These are phyloP conservation scores for Pristionchus entomophagus DNA, from an alignment of 2,888 invertebrate genomes.

Conservation along the genomic window DNA sequence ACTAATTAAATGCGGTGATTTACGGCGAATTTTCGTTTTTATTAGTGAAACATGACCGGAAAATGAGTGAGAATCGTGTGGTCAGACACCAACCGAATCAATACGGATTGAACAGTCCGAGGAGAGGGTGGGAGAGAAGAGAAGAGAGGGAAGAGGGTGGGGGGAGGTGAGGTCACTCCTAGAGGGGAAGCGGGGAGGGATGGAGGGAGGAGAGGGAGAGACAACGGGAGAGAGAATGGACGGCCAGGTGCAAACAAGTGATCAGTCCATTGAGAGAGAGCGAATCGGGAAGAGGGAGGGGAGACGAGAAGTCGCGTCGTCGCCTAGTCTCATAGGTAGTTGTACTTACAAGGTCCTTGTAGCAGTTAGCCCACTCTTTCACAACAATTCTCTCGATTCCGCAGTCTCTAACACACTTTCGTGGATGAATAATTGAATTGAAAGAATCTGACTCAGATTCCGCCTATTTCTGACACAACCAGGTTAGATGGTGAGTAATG, in stretches of 20 bases:
- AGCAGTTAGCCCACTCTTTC: no score
- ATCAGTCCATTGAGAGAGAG: conserved; percentile 47
- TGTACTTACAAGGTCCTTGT: not conserved
- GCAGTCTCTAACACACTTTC: not conserved
- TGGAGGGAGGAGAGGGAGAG: conserved; percentile 20
- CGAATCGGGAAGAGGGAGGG: conserved; percentile 29
- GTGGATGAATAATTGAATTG: not conserved
- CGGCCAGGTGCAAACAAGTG: conserved; percentile 49
- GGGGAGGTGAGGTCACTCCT: conserved; percentile 30
- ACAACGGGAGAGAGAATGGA: conserved; percentile 27
- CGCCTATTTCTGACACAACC: not conserved
- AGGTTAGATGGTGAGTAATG: conserved; percentile 1
- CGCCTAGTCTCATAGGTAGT: not conserved
- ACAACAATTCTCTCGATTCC: no score
- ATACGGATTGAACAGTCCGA: conserved; percentile 48
- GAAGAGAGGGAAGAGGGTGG: conserved; percentile 31
- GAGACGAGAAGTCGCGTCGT: not conserved
- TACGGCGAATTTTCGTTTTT: no score
- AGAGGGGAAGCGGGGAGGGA: conserved; percentile 37
- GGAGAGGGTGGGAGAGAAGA: not conserved
- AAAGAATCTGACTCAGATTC: conserved; percentile 28
- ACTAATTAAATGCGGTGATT: no score
- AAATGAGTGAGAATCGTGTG: not conserved
- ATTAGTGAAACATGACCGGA: not conserved
- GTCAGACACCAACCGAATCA: conserved; percentile 40